Base-by-base conservation (phyloP, 92 coral and sea anemone species). In the Phymanthus crucifer region DNA sequence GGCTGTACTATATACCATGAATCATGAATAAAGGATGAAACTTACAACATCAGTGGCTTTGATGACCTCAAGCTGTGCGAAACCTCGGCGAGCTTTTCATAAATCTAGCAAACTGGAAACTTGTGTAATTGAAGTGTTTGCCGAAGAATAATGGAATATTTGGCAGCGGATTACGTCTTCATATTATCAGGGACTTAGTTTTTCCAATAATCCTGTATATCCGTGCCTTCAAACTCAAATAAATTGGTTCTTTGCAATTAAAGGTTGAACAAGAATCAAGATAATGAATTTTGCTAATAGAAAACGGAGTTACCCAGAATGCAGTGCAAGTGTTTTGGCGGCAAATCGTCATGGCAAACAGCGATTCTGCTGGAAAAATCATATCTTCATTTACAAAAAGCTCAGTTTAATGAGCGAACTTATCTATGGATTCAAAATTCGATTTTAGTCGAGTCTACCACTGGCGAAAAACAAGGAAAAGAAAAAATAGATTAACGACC, bases 51-150 rank as follows among this genome's bases (percentile, higher is more conserved):
- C 17, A 61, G 27, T 61, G 68, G 64, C 14, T 61, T 61, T 18
- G 68, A 61, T 61, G 68, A 61, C 14, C 3, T n/a, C 68, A 61
- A 26, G 19, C 33, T 61, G 36, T 29, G 68, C 26, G 14, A 13
- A 61, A 61, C 11, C 13, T 29, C 36, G 36, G 35, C 34, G 29
- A 12, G 68, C 36, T 61, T 12, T 13, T 61, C 68, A 61, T 27
- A 24, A 61, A 61, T 61, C 29, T 27, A 61, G 68, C 36, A 61
- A 61, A 61, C 29, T 27, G n/a, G n/a, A n/a, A n/a, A n/a, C n/a
- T n/a, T n/a, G n/a, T n/a, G 68, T 61, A 61, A 61, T 24, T 29
- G 68, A 61, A 61, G 68, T 61, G 29, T 61, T 61, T 61, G 68
- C 13, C 34, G 68, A 61, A 17, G 68, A 61, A 14, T 61, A 27